Evolutionary conservation across 1,140 invertebrate genomes (phyloP), one percentile per base, ranked within the genome.

Genomic region (Pollicipes pollicipes): DNA sequence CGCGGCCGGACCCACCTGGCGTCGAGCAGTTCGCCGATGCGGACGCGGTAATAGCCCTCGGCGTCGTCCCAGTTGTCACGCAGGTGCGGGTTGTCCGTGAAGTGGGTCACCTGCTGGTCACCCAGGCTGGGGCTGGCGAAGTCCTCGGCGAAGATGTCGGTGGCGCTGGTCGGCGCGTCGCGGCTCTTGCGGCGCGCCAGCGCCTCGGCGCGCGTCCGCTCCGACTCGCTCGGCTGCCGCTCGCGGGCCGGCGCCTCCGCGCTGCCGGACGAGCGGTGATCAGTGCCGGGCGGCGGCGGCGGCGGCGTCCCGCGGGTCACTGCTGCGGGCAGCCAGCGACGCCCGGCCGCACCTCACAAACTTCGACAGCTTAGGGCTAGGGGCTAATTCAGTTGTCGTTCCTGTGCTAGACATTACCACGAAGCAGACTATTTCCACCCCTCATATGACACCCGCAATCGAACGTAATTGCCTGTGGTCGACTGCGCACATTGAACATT

Each of bases 31-130:
- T 99, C 97, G 17, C 96, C 94, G 75, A 98, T 96, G 69, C 95
- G 85, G 26, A 99, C 95, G 71, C 97, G 86, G 79, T 94, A 96
- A 81, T 97, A 98, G 66, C 97, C 97, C 83, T 99, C 97, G 26
- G 95, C 91, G 83, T 99, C 97, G 79, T 99, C 97, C 97, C 97
- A 99, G 79, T 99, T 99, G 79, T 99, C 97, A 4, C 90, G 95
- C 6, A 97, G 82, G 72, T 90, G 89, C 0, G 92, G 91, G 82
- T 96, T 96, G 76, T 95, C 91, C 37, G 71, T 32, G 17, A 37
- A 69, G 30, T 70, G 64, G 1, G 37, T 30, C 21, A n/a, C 63
- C 27, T n/a, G 16, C 45, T 63, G 63, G 31, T 30, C 35, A 72
- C 70, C 66, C 66, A 68, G 30, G 35, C 64, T 30, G 3, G 31